Evolutionary conservation across 2,113 vertebrate genomes (phyloP).

Genomic region (Hypocryptadius cinnamomeus): DNA sequence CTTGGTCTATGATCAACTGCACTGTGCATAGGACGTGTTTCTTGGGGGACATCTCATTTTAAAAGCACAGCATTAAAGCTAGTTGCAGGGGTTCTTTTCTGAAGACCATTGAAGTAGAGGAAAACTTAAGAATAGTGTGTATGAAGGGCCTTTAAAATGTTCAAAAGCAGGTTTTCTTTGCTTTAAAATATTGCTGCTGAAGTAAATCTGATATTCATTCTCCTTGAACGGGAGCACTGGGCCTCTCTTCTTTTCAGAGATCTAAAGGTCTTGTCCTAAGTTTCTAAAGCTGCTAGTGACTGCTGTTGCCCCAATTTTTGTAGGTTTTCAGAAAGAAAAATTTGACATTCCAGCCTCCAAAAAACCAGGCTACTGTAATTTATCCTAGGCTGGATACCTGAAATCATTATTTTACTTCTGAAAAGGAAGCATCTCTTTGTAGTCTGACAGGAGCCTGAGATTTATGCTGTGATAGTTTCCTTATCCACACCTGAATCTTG

Average conservation of each 20-base stretch:
- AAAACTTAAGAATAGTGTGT: slow-evolving; percentile 16
- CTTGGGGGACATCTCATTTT: background rate
- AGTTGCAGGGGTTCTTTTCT: slow-evolving; percentile 30
- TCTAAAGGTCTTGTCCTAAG: slow-evolving; percentile 40
- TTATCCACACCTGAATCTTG: slow-evolving; percentile 49
- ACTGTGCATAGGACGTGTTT: background rate
- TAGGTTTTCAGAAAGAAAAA: slow-evolving; percentile 15
- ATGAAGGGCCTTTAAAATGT: slow-evolving; percentile 13
- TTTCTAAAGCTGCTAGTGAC: slow-evolving; percentile 19
- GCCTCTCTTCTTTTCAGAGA: slow-evolving; percentile 26
- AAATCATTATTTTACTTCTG: slow-evolving; percentile 22
- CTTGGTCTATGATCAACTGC: background rate
- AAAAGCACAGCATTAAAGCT: slow-evolving; percentile 4
- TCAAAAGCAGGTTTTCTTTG: slow-evolving; percentile 22
- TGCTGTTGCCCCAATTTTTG: slow-evolving; percentile 21
- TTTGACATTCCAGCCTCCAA: background rate
- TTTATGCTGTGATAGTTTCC: slow-evolving; percentile 5
- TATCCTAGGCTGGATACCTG: background rate
- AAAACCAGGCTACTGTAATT: slow-evolving; percentile 4
- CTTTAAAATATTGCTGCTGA: slow-evolving; percentile 33
- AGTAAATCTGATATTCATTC: slow-evolving; percentile 14
- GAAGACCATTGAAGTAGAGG: background rate
- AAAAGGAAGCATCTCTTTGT: slow-evolving; percentile 25
- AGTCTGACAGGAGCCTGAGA: slow-evolving; percentile 11
- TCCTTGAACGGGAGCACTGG: background rate